Percentiles rank a stretch among this genome's conserved stretches.
Conservation (phyloP, 2,113 vertebrate genomes). For the Chrysochloris asiatica region DNA sequence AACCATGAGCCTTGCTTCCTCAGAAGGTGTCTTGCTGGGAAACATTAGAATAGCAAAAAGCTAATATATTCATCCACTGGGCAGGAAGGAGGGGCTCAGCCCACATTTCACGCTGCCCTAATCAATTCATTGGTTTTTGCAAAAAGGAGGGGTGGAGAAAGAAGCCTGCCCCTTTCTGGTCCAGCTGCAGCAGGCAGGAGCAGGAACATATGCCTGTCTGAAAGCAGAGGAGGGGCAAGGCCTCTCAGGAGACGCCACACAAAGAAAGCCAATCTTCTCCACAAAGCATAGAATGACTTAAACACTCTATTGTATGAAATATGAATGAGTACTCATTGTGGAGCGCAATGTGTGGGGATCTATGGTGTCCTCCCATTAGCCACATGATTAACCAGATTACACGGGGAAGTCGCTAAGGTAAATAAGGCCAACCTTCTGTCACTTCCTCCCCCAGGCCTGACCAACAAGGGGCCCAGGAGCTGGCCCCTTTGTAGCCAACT, state of each 20-base stretch:
- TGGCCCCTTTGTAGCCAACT: constrained; percentile 82
- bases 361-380: constrained; percentile 91
- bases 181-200: constrained; percentile 93
- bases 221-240: constrained; percentile 73
- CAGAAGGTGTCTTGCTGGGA: constrained; percentile 74
- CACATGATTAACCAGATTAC: constrained; percentile 99
- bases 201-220: constrained; percentile 92
- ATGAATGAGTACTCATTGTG: constrained; percentile 95
- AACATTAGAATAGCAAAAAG: constrained; percentile 78
- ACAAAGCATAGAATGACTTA: constrained; percentile 93
- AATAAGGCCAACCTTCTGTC: constrained; percentile 97
- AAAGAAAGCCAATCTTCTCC: constrained; percentile 91
- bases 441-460: constrained; percentile 87
- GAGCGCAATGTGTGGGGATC: constrained; percentile 85
- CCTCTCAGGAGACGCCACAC: constrained; percentile 87
- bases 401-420: constrained; percentile 92
- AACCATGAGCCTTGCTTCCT: constrained; percentile 56
- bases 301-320: constrained; percentile 96
- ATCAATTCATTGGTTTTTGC: constrained; percentile 80
- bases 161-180: constrained; percentile 71
- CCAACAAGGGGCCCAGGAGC: constrained; percentile 76
- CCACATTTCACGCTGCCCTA: constrained; percentile 74
- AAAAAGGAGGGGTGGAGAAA: constrained; percentile 61
- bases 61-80: constrained; percentile 78
- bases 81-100: constrained; percentile 65